These are phyloP conservation scores for Dendrolimus punctatus DNA, from an alignment of 1,140 invertebrate species.

Conservation along the genomic window DNA sequence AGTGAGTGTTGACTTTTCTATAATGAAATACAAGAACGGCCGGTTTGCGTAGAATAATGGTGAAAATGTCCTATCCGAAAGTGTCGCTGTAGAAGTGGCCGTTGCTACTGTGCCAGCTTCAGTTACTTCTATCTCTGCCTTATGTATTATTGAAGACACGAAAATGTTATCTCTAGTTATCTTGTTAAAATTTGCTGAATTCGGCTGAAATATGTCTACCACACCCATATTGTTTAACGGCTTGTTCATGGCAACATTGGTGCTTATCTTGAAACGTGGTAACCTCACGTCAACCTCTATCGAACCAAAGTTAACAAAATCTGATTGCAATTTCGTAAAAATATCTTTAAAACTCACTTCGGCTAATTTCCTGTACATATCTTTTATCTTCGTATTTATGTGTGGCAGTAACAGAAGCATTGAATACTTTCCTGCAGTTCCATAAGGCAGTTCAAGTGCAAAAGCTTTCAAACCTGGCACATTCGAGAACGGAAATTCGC, in stretches of 20 bases:
- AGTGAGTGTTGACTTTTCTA: conserved; percentile 73
- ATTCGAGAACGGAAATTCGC: conserved; percentile 63
- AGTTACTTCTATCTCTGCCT: conserved; percentile 85
- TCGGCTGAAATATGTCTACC: conserved; percentile 77
- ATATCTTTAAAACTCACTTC: conserved; percentile 34
- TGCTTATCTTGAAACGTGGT: conserved; percentile 80
- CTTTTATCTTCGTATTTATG: conserved; percentile 27
- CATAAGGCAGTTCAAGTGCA: conserved; percentile 72
- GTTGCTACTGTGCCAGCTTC: conserved; percentile 86
- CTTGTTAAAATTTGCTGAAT: conserved; percentile 75
- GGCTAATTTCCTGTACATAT: conserved; percentile 39
- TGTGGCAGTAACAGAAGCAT: conserved; percentile 50
- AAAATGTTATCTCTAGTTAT: conserved; percentile 73
- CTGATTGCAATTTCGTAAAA: conserved; percentile 59
- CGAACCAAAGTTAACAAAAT: conserved; percentile 51
- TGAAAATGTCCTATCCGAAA: conserved; percentile 72
- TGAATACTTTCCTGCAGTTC: conserved; percentile 46
- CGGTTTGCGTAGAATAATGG: conserved; percentile 74
- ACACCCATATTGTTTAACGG: conserved; percentile 79
- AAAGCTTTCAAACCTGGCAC: conserved; percentile 70
- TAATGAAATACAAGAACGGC: conserved; percentile 76
- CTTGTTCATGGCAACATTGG: conserved; percentile 74
- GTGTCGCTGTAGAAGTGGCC: conserved; percentile 72
- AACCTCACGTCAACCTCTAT: conserved; percentile 77
- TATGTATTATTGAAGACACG: conserved; percentile 78